Evolutionary conservation across 2,113 vertebrate genomes (phyloP), one percentile per base, ranked within the genome.

Genomic region (Perca schrenkii): DNA sequence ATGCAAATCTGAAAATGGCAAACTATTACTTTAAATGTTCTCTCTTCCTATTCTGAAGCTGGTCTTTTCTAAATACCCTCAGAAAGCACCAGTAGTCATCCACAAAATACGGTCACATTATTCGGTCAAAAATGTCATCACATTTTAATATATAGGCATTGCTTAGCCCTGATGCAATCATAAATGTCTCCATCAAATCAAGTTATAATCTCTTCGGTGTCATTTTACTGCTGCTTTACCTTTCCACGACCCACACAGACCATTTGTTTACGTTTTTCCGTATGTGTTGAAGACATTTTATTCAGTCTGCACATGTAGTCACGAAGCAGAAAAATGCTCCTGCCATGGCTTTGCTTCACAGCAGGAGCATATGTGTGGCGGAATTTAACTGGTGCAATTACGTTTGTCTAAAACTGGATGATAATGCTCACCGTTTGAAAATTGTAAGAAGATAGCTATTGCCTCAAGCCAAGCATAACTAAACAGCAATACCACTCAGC

Each of bases 381-480:
- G 89, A 74, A 88, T 88, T 86, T 69, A 89, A 92, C 83, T 80
- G 84, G 70, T 85, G 86, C 88, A 93, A 93, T 90, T 91, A 90
- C 75, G 65, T 83, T 86, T 75, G 73, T 92, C 84, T 85, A 81
- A 90, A 93, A 82, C 50, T 56, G 60, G 79, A 83, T 65, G 90
- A 92, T 93, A 91, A 93, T 91, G 86, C 93, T 90, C 88, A 40
- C 82, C 4, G 77, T 88, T 80, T 90, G 85, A 91, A 88, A 90
- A 91, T 80, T 76, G 86, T 87, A 76, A 81, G 89, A 85, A 87
- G 87, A 91, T 76, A 70, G 88, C 78, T 69, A 82, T 84, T 74
- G 91, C 93, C 92, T 90, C 74, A 64, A 86, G 92, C 91, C 86
- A 88, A 90, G 92, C 83, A 82, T 85, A 92, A 90, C 88, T 85